Percentiles rank a stretch among this genome's conserved stretches.
Conservation (phyloP, 2,888 invertebrate species). For the Rhagonycha fulva region DNA sequence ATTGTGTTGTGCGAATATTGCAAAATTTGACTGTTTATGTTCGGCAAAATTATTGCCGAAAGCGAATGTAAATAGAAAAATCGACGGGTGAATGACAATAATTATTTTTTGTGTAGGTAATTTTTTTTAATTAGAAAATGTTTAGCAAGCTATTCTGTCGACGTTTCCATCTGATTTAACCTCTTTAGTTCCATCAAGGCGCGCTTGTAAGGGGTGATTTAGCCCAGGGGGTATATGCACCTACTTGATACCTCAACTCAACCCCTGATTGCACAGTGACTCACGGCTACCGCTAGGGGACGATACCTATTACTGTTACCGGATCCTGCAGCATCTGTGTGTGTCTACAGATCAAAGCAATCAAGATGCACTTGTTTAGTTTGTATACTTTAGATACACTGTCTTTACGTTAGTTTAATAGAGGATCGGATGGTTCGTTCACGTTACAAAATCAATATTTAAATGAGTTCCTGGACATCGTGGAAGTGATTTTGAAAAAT, state of each 20-base stretch:
- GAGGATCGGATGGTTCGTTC: slow-evolving; percentile 5
- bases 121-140: background rate
- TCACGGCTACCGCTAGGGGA: slow-evolving; percentile 48
- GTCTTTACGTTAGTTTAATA: slow-evolving; percentile 6
- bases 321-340: slow-evolving; percentile 55
- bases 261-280: slow-evolving; percentile 54
- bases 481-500: slow-evolving; percentile 35
- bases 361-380: slow-evolving; percentile 56
- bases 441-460: slow-evolving; percentile 15
- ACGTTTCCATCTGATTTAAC: slow-evolving; percentile 25
- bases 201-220: slow-evolving; percentile 16
- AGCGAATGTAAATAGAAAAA: background rate
- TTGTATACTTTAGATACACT: slow-evolving; percentile 34
- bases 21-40: background rate
- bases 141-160: slow-evolving; percentile 10
- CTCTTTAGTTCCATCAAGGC: slow-evolving; percentile 22
- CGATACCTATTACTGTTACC: slow-evolving; percentile 49
- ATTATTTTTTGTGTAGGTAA: background rate
- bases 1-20: background rate
- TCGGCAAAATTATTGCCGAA: background rate
- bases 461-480: background rate
- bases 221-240: slow-evolving; percentile 34
- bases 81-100: background rate
- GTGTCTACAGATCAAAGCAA: slow-evolving; percentile 54
- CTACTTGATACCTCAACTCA: slow-evolving; percentile 37